Evolutionary conservation across 2,888 invertebrate species (phyloP), one percentile per base, ranked within the genome.

Genomic region (Hydraecia micacea): DNA sequence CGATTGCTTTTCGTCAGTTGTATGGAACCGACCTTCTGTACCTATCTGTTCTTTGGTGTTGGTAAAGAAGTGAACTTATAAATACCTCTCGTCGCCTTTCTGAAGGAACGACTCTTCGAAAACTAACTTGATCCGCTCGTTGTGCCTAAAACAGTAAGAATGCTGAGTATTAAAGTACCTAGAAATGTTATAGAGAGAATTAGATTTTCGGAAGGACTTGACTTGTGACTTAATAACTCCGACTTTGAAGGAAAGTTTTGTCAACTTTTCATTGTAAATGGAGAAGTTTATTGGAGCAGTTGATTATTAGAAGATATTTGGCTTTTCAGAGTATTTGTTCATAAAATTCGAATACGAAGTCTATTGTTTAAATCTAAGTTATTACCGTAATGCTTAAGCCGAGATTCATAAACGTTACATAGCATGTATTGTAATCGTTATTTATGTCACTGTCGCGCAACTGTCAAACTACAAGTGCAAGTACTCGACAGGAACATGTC

Each of bases 101-200:
- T 98, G 98, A 86, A 98, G 96, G 85, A 97, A 97, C 88, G 98
- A 97, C 95, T 98, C 98, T 95, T 98, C 98, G 92, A 99, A 98
- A 79, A 98, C 97, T 89, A 99, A 96, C 93, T 98, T 98, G 81
- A 99, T 98, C 92, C 98, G 95, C 94, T 98, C 98, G 90, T 97
- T 97, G 92, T 97, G 97, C 93, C 98, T 98, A 97, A 84, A 97
- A 97, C 87, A 93, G 70, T 85, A 81, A 86, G 81, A 84, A 77
- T 72, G 11, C 62, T 25, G 46, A 82, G 42, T 71, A 71, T 73
- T 75, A 65, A 77, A 78, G 66, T 63, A 73, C 67, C 75, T 75
- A 75, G 49, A 75, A 83, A 74, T 76, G 71, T 76, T 69, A 62
- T 49, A 49, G 68, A 60, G 21, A 66, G 65, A 68, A 86, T 79